Evolutionary conservation across 2,797 vertebrate genomes (phyloP), one percentile per base, ranked within the genome.

Genomic region (Macroramphosus scolopax): DNA sequence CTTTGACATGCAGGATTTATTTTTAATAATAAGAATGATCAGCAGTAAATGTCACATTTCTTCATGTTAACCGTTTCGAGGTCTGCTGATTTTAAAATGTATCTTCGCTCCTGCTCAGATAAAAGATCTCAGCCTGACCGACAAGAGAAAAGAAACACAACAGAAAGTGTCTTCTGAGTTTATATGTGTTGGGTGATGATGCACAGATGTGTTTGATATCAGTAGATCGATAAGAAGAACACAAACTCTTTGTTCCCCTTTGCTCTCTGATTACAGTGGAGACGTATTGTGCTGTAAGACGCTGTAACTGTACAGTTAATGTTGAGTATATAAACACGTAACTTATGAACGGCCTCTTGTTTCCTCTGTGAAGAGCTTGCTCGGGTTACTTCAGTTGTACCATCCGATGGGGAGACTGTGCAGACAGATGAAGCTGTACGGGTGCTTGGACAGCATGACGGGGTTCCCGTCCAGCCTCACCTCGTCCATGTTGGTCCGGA

Each of bases 401-500:
- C 84, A 79, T 47, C 94, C 95, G 24, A 91, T 52, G 5, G 95
- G 95, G 61, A 97, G 87, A 60, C 76, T 73, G 71, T 84, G 87
- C 78, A 98, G 87, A 77, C 95, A 97, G 70, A 90, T 91, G 72
- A 96, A 98, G 71, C 94, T 94, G 50, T 96, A 89, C 0, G 94
- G 93, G 10, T 95, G 85, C 62, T 91, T 86, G 33, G 88, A 92
- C 79, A 96, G 68, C 43, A 79, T 39, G 2, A 96, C 41, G 0
- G 95, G 95, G 7, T 98, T 98, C 51, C 93, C 93, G 18, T 98
- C 95, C 83, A 98, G 85, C 50, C 93, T 83, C 45, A 95, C 92
- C 68, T 96, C 87, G 7, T 91, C 84, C 88, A 96, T 79, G n/a
- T 75, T 85, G 5, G 78, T 50, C 37, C 94, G 88, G 74, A 98